Evolutionary conservation across 2,113 vertebrate genomes (phyloP).

Genomic region (Plestiodon gilberti): DNA sequence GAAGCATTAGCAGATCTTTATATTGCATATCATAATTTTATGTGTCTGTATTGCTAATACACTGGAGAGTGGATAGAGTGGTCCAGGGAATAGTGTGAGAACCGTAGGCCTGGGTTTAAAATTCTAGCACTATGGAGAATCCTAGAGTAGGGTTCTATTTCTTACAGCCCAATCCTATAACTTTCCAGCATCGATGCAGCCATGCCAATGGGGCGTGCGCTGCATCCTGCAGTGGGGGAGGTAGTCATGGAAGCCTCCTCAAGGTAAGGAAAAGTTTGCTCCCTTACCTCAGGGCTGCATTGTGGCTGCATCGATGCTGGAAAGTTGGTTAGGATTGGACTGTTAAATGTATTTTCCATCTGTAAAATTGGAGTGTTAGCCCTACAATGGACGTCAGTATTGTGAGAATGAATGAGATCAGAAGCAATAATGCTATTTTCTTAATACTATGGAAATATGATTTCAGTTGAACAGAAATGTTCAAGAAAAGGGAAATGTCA

Average conservation of each 20-base stretch:
- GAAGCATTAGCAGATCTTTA: background rate
- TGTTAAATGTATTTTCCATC: background rate
- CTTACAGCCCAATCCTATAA: too few relatives aligned
- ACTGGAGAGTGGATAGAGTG: background rate
- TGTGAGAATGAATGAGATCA: background rate
- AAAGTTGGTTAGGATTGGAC: too few relatives aligned
- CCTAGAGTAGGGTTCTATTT: background rate
- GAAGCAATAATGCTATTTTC: background rate
- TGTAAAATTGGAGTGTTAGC: background rate
- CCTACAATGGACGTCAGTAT: background rate
- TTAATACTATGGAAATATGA: background rate
- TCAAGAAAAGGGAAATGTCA: background rate
- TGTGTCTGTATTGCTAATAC: background rate
- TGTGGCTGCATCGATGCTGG: too few relatives aligned
- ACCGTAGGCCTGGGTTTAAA: background rate
- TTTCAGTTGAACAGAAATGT: background rate
- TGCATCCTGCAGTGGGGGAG: too few relatives aligned
- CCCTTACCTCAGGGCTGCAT: too few relatives aligned
- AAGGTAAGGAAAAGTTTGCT: too few relatives aligned
- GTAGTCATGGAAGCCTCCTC: too few relatives aligned
- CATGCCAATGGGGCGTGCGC: too few relatives aligned
- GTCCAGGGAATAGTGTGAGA: background rate
- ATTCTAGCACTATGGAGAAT: background rate
- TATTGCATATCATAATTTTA: background rate
- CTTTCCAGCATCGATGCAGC: too few relatives aligned